A percentile compares a stretch with the other conserved stretches of the same genome.
Evolutionary conservation across 2,797 vertebrate genomes (phyloP).

Genomic region (Channallabes apus): DNA sequence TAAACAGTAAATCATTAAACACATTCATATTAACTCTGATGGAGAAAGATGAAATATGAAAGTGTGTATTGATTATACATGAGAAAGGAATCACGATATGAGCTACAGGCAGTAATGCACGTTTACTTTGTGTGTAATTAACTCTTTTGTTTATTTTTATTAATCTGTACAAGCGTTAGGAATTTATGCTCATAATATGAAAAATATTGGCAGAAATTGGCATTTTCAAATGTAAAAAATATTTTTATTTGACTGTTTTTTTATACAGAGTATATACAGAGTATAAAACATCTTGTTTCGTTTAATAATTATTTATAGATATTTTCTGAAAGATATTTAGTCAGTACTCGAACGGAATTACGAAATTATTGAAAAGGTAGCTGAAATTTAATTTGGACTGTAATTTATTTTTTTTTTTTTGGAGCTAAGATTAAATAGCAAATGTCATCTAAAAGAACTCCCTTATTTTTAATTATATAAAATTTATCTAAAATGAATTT

Average conservation of each 20-base stretch:
- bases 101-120: neutral
- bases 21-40: no score
- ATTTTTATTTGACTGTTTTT: no score
- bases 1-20: neutral
- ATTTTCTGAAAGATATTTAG: neutral
- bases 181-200: no score
- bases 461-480: no score
- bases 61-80: neutral
- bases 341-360: neutral
- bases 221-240: no score
- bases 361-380: neutral
- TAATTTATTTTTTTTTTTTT: neutral
- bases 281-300: neutral
- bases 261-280: no score
- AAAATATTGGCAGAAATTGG: no score
- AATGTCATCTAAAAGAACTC: no score
- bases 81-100: no score
- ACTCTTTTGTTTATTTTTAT: neutral
- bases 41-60: no score
- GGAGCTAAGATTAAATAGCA: neutral
- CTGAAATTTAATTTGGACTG: neutral
- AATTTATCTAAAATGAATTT: no score
- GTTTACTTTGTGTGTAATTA: neutral
- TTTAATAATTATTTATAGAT: neutral
- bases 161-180: no score